Evolutionary conservation across 1,140 invertebrate species (phyloP).

Genomic region (Physella acuta): DNA sequence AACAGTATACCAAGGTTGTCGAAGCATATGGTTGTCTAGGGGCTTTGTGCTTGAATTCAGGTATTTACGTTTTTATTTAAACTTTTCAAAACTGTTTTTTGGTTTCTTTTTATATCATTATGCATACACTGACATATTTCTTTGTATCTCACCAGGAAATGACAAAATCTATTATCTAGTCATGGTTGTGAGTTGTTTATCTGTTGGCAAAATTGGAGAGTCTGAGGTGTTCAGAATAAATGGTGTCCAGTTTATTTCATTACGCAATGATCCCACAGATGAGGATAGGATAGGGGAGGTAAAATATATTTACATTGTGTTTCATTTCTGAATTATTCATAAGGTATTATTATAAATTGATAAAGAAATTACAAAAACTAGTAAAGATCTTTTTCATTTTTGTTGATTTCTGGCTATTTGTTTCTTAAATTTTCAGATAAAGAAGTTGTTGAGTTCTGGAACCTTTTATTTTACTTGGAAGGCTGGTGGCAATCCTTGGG

Average conservation of each 20-base stretch:
- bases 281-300: conserved; percentile 81
- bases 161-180: conserved; percentile 82
- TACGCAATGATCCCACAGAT: conserved; percentile 74
- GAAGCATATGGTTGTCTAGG: conserved; percentile 93
- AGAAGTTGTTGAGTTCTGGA: conserved; percentile 90
- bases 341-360: too few species aligned
- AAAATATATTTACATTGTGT: too few species aligned
- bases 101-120: not conserved
- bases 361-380: too few species aligned
- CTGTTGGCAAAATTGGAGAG: conserved; percentile 89
- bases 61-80: conserved; percentile 47
- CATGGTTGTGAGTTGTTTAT: conserved; percentile 90
- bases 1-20: conserved; percentile 82
- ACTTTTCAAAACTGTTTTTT: not conserved
- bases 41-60: conserved; percentile 82
- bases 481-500: conserved; percentile 66
- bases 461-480: conserved; percentile 95
- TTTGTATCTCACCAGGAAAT: conserved; percentile 66
- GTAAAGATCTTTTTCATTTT: too few species aligned
- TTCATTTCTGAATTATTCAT: too few species aligned
- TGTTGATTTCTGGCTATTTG: too few species aligned
- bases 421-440: conserved; percentile 28
- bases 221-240: conserved; percentile 93
- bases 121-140: not conserved
- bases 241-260: conserved; percentile 83